These are phyloP conservation scores for Hippoglossus hippoglossus DNA, from an alignment of 2,797 vertebrate genomes.

Conservation along the genomic window DNA sequence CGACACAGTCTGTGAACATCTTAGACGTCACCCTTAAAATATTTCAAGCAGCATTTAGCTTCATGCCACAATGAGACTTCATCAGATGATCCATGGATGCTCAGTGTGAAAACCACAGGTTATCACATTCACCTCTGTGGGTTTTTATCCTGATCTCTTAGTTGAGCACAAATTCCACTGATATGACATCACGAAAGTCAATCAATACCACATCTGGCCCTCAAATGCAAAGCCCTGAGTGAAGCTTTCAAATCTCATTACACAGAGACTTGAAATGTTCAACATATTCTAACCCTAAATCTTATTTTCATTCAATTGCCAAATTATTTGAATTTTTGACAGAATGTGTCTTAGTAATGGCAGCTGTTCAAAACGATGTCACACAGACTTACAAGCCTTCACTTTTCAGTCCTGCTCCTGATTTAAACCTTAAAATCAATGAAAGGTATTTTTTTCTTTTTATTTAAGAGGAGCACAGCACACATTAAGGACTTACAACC, in stretches of 20 bases:
- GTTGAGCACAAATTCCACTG: conserved; percentile 1
- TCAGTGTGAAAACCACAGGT: conserved; percentile 15
- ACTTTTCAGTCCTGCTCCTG: conserved; percentile 19
- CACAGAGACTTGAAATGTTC: conserved; percentile 19
- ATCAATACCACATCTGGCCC: conserved; percentile 19
- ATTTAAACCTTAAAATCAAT: conserved; percentile 31
- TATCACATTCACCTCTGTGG: not conserved
- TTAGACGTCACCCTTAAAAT: conserved; percentile 13
- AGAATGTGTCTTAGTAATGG: conserved; percentile 28
- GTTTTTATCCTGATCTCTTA: conserved; percentile 7
- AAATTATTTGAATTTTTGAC: conserved; percentile 30
- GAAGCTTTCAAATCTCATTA: conserved; percentile 35
- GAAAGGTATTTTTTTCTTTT: conserved; percentile 3
- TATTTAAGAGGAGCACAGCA: conserved; percentile 17
- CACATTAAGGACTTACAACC: not conserved
- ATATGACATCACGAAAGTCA: conserved; percentile 11
- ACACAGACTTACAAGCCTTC: conserved; percentile 26
- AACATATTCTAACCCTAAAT: conserved; percentile 13
- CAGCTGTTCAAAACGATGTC: conserved; percentile 44
- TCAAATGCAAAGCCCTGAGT: conserved; percentile 14
- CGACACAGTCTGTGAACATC: conserved; percentile 19
- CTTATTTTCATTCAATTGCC: conserved; percentile 32
- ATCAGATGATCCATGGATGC: conserved; percentile 73
- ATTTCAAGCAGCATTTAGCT: conserved; percentile 41
- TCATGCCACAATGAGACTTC: conserved; percentile 38